Percentiles rank a stretch among this genome's conserved stretches.
Conservation (phyloP, 2,113 vertebrate species). For the Tetrao urogallus region DNA sequence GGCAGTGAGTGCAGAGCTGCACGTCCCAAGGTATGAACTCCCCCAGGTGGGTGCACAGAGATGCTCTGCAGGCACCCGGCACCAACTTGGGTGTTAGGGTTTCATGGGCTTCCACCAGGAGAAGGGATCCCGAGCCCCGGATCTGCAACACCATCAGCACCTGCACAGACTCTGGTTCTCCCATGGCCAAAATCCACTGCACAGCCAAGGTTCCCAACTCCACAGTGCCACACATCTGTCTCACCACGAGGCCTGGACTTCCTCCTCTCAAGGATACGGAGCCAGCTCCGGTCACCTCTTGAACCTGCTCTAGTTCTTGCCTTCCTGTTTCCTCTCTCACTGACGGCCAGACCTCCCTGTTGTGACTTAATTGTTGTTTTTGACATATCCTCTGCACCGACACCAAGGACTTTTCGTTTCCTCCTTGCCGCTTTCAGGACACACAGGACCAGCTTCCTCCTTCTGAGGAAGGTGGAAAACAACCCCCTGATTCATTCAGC, state of each 20-base stretch:
- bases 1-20: neutral
- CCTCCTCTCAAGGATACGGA: neutral
- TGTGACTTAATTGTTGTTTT: neutral
- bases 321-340: constrained; percentile 56
- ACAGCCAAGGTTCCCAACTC: accelerated
- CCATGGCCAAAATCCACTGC: neutral
- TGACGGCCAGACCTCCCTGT: neutral
- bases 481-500: neutral
- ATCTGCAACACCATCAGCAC: accelerated
- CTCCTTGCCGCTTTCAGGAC: neutral
- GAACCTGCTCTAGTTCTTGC: constrained; percentile 24
- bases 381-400: constrained; percentile 28
- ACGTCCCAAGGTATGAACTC: neutral
- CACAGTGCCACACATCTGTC: neutral
- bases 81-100: too few relatives aligned
- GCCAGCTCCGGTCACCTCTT: constrained; percentile 8
- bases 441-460: neutral
- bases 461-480: neutral
- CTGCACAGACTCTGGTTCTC: neutral
- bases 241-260: neutral
- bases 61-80: too few relatives aligned
- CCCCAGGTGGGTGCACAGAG: too few relatives aligned
- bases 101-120: neutral
- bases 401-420: constrained; percentile 40
- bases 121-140: accelerated